Percentiles rank a stretch among this genome's conserved stretches.
Conservation (phyloP, 2,888 invertebrate species). For the Lucinisca nassula region DNA sequence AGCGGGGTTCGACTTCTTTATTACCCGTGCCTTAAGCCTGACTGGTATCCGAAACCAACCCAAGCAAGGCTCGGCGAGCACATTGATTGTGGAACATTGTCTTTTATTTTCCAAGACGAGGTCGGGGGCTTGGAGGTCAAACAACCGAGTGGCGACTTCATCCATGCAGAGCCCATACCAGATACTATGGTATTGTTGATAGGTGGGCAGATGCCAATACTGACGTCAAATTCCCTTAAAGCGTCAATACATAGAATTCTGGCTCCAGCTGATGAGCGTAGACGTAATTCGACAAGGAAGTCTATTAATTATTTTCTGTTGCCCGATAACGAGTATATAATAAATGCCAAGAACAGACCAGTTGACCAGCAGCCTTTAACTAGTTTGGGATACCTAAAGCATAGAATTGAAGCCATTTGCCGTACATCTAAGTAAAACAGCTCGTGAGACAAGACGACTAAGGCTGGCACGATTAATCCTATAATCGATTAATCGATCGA, state of each 20-base stretch:
- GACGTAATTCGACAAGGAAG: slow-evolving; percentile 52
- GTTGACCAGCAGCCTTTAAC: no score
- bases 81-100: slow-evolving; percentile 75
- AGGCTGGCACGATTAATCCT: no score
- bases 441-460: no score
- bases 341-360: no score
- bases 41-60: slow-evolving; percentile 63
- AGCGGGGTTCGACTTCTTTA: slow-evolving; percentile 31
- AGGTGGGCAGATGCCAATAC: slow-evolving; percentile 92
- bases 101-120: slow-evolving; percentile 75
- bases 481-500: no score
- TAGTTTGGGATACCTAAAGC: no score
- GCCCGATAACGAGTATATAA: slow-evolving; percentile 71
- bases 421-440: no score
- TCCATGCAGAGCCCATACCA: slow-evolving; percentile 92
- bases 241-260: slow-evolving; percentile 89
- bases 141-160: slow-evolving; percentile 90
- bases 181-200: slow-evolving; percentile 93
- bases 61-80: slow-evolving; percentile 78
- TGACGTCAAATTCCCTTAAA: slow-evolving; percentile 92
- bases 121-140: slow-evolving; percentile 73
- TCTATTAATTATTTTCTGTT: slow-evolving; percentile 75
- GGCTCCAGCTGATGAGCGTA: slow-evolving; percentile 63
- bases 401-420: no score
- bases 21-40: slow-evolving; percentile 37